These are phyloP conservation scores for Acholoe squamosa DNA, from an alignment of 2,888 invertebrate genomes.

Conservation along the genomic window DNA sequence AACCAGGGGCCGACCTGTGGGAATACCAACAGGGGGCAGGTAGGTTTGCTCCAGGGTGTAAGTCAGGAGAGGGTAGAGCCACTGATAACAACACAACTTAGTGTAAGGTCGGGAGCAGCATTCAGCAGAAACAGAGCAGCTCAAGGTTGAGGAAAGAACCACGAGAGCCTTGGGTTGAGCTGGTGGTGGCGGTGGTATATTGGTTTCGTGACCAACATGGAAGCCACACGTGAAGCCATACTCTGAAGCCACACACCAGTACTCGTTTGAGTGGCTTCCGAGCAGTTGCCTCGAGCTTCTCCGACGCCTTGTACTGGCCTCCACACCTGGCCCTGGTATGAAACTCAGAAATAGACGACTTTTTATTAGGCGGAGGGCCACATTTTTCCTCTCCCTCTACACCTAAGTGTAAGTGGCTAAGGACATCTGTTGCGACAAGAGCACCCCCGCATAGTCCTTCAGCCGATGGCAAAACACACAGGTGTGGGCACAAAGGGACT, in stretches of 20 bases:
- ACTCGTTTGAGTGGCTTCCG: conserved; percentile 7
- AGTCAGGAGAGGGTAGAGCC: conserved; percentile 12
- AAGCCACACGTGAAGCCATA: conserved; percentile 33
- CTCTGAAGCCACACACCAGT: conserved; percentile 9
- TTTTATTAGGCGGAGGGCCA: background rate
- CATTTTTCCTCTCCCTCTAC: background rate
- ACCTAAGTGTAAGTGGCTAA: conserved; percentile 14
- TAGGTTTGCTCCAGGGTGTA: background rate
- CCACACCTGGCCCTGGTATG: background rate
- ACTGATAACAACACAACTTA: conserved; percentile 19
- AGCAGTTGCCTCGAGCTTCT: background rate
- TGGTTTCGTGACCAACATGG: background rate
- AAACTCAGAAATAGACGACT: conserved; percentile 28
- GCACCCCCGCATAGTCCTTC: background rate
- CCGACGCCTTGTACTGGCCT: conserved; percentile 18
- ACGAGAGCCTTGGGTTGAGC: background rate
- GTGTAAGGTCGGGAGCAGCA: background rate
- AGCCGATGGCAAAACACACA: conserved; percentile 15
- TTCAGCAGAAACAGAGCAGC: background rate
- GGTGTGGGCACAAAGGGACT: background rate
- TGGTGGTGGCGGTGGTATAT: conserved; percentile 4
- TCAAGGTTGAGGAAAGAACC: background rate
- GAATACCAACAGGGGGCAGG: background rate
- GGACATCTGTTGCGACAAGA: conserved; percentile 9
- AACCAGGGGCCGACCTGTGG: background rate